Evolutionary conservation across 2,888 invertebrate species (phyloP).

Genomic region (Mechanitis messenoides): DNA sequence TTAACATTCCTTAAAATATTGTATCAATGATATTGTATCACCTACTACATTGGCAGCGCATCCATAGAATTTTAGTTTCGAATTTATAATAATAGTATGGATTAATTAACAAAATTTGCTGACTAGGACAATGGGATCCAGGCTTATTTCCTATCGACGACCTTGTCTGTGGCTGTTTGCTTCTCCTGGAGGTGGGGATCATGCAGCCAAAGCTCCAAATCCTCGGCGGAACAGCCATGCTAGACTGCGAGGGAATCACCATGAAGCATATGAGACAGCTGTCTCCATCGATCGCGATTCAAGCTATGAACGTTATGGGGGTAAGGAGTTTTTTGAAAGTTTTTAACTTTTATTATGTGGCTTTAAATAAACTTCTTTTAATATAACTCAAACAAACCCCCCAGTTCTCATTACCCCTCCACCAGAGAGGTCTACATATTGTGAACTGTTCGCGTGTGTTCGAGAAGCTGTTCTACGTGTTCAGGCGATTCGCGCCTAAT

Average conservation of each 20-base stretch:
- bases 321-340: slow-evolving; percentile 49
- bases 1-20: too few relatives aligned
- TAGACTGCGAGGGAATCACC: slow-evolving; percentile 82
- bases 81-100: neutral
- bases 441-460: slow-evolving; percentile 87
- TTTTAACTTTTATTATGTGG: neutral
- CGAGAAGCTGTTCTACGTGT: slow-evolving; percentile 83
- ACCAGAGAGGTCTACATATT: slow-evolving; percentile 84
- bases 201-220: slow-evolving; percentile 86
- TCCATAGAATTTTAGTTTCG: too few relatives aligned
- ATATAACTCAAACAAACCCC: slow-evolving; percentile 29
- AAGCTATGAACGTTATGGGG: slow-evolving; percentile 81
- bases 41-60: too few relatives aligned
- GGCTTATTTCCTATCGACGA: slow-evolving; percentile 79
- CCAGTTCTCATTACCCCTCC: slow-evolving; percentile 82
- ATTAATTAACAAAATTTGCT: neutral
- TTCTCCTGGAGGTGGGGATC: slow-evolving; percentile 83
- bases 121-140: slow-evolving; percentile 83
- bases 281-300: slow-evolving; percentile 80
- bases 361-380: too few relatives aligned
- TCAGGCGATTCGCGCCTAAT: slow-evolving; percentile 82
- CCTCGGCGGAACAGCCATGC: slow-evolving; percentile 82
- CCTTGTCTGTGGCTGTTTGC: slow-evolving; percentile 80
- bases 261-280: slow-evolving; percentile 83
- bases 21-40: too few relatives aligned